Evolutionary conservation across 2,888 invertebrate genomes (phyloP).

Genomic region (Agonopterix arenella): DNA sequence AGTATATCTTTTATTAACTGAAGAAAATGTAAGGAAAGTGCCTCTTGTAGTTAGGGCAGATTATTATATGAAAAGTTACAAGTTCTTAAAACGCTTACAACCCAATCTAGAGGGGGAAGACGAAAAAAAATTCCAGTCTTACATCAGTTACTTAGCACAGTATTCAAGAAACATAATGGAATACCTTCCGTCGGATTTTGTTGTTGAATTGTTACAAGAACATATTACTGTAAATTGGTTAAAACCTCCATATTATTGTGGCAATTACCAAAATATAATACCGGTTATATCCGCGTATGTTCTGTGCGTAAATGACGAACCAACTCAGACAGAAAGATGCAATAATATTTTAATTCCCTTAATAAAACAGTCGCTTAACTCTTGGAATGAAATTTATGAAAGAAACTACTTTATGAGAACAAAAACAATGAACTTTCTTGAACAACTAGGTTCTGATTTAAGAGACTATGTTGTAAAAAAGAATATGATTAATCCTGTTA

Average conservation of each 20-base stretch:
- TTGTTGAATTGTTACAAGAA: slow-evolving; percentile 24
- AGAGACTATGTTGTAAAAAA: slow-evolving; percentile 15
- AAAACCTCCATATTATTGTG: slow-evolving; percentile 12
- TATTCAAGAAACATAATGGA: slow-evolving; percentile 22
- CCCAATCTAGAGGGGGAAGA: slow-evolving; percentile 22
- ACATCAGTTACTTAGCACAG: slow-evolving; percentile 12
- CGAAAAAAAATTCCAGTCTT: slow-evolving; percentile 14
- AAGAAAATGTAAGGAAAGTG: slow-evolving; percentile 19
- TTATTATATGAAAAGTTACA: slow-evolving; percentile 34
- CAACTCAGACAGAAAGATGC: slow-evolving; percentile 24
- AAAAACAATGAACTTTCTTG: slow-evolving; percentile 4
- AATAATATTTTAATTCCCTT: slow-evolving; percentile 21
- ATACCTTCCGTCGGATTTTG: slow-evolving; percentile 19
- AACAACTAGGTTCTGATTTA: slow-evolving; percentile 5
- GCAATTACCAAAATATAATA: not conserved
- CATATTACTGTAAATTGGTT: slow-evolving; percentile 11
- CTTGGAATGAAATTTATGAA: slow-evolving; percentile 18
- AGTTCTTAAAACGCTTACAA: slow-evolving; percentile 27
- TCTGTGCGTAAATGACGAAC: slow-evolving; percentile 22
- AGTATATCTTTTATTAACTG: slow-evolving; percentile 27
- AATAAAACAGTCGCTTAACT: slow-evolving; percentile 20
- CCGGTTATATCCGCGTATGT: slow-evolving; percentile 20
- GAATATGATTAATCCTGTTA: slow-evolving; percentile 23
- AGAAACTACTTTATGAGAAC: slow-evolving; percentile 1
- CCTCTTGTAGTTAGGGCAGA: slow-evolving; percentile 23